Evolutionary conservation across 2,888 invertebrate genomes (phyloP).

Genomic region (Eretmocerus hayati): DNA sequence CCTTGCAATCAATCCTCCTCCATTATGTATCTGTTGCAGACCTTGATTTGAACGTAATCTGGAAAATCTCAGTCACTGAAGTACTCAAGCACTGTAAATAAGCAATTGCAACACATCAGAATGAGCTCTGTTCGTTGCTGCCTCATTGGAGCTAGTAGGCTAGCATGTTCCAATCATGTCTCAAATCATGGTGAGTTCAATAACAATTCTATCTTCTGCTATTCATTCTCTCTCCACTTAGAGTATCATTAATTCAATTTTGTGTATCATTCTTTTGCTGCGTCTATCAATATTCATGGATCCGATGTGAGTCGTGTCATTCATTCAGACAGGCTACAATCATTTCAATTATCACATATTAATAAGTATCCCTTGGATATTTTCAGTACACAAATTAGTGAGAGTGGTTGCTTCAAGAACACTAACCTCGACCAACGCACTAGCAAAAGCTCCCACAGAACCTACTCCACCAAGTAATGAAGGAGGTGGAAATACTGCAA

Average conservation of each 20-base stretch:
- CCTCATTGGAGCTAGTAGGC: conserved; percentile 39
- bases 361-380: not conserved
- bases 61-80: conserved; percentile 7
- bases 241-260: not conserved
- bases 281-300: not conserved
- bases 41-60: conserved; percentile 10
- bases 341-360: too few species aligned
- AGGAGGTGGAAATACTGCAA: conserved; percentile 23
- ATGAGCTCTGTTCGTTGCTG: conserved; percentile 46
- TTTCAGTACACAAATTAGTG: conserved; percentile 40
- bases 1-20: conserved; percentile 14
- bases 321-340: too few species aligned
- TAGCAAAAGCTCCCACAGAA: conserved; percentile 40
- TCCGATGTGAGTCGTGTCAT: too few species aligned
- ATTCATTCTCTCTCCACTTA: not conserved
- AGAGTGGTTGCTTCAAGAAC: conserved; percentile 38
- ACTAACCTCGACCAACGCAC: conserved; percentile 32
- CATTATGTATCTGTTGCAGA: conserved; percentile 14
- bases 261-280: not conserved
- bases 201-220: not conserved
- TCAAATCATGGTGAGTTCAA: conserved; percentile 38
- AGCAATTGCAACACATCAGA: conserved; percentile 10
- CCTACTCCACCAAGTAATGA: conserved; percentile 39
- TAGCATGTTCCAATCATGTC: conserved; percentile 40
- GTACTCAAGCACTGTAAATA: conserved; percentile 11